Conservation (phyloP, 1,140 invertebrate genomes). For the Drosophila simulans region DNA sequence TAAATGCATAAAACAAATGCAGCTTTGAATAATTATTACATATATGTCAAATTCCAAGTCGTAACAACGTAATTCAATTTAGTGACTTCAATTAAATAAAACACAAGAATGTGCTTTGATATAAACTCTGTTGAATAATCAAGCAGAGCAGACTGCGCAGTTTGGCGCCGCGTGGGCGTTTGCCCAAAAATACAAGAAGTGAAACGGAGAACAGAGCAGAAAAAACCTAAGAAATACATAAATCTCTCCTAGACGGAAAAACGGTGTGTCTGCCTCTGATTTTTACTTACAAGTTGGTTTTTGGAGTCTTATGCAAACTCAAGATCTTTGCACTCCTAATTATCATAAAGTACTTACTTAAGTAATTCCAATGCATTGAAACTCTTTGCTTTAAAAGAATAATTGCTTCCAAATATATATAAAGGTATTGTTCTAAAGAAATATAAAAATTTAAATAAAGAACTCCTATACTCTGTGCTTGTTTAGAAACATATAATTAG, state of each 20-base stretch:
- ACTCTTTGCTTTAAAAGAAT: no score
- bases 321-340: background rate
- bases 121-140: constrained; percentile 63
- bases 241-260: constrained; percentile 51
- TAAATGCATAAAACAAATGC: no score
- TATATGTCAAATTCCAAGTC: background rate
- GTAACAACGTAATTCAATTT: background rate
- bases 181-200: constrained; percentile 55
- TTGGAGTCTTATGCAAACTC: constrained; percentile 4
- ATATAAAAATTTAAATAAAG: no score
- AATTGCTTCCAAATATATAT: no score
- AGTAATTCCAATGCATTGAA: no score
- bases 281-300: constrained; percentile 73
- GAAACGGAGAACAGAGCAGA: constrained; percentile 26
- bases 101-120: constrained; percentile 11
- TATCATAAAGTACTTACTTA: no score
- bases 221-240: constrained; percentile 41
- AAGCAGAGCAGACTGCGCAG: constrained; percentile 64
- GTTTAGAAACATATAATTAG: no score
- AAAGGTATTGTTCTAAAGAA: no score
- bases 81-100: background rate
- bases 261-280: constrained; percentile 39
- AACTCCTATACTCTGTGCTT: no score
- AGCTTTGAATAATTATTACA: no score
- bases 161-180: constrained; percentile 77